phyloP scores from a whole-genome alignment of 1,140 invertebrate species.

The Tigriopus japonicus region DNA sequence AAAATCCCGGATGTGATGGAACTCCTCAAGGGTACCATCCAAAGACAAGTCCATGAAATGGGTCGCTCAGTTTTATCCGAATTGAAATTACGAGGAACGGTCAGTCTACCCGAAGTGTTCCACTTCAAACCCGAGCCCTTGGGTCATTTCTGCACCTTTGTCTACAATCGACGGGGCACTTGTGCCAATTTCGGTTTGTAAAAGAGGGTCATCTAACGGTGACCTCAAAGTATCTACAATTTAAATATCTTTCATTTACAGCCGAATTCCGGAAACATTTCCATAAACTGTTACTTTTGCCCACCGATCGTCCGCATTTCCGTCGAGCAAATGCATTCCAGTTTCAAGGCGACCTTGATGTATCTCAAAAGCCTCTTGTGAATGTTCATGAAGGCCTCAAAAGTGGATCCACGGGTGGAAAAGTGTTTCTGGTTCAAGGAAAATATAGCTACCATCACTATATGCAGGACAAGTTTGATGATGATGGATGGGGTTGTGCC shows the following conservation, averaged over 20 bases:
- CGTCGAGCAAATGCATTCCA: constrained; percentile 41
- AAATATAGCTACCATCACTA: constrained; percentile 90
- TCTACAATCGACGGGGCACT: constrained; percentile 39
- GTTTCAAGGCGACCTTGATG: constrained; percentile 33
- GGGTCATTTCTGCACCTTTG: constrained; percentile 50
- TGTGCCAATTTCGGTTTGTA: constrained; percentile 41
- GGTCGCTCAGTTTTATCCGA: constrained; percentile 37
- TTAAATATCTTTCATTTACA: constrained; percentile 18
- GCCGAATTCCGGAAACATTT: constrained; percentile 19
- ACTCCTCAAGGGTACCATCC: constrained; percentile 48
- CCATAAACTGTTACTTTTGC: constrained; percentile 46
- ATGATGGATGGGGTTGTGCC: constrained; percentile 97
- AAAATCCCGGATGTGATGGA: constrained; percentile 42
- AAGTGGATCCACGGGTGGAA: constrained; percentile 23
- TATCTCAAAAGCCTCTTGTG: constrained; percentile 28
- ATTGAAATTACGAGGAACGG: constrained; percentile 25
- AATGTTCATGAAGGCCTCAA: constrained; percentile 49
- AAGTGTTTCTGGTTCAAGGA: constrained; percentile 50
- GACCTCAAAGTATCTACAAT: too few species aligned
- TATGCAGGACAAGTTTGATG: constrained; percentile 83
- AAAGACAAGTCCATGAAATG: constrained; percentile 41
- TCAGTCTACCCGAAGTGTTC: constrained; percentile 35
- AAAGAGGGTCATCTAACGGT: too few species aligned
- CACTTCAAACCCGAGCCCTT: constrained; percentile 42
- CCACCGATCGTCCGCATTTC: constrained; percentile 45